Evolutionary conservation across 2,888 invertebrate species (phyloP).

Genomic region (Oxyteleia sp.): DNA sequence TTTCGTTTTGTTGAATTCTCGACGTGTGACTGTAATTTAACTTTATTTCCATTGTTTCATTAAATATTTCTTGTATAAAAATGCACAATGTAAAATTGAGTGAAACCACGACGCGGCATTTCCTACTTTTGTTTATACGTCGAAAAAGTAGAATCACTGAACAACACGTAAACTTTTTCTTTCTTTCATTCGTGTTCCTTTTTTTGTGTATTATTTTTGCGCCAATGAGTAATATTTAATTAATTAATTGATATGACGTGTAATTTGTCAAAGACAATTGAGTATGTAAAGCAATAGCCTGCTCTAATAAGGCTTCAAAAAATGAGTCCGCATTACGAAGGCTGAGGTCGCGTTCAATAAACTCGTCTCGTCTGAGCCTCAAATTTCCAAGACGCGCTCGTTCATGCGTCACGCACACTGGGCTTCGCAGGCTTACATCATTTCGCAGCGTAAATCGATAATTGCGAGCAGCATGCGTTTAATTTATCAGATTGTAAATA

Average conservation of each 20-base stretch:
- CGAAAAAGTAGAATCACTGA: conserved; percentile 23
- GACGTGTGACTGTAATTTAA: not conserved
- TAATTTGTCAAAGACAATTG: conserved; percentile 43
- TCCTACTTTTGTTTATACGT: conserved; percentile 15
- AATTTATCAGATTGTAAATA: too few species aligned
- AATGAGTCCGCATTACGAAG: conserved; percentile 37
- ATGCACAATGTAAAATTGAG: conserved; percentile 40
- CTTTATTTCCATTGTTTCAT: conserved; percentile 29
- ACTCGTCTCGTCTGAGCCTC: conserved; percentile 57
- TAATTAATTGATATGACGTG: conserved; percentile 10
- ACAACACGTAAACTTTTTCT: conserved; percentile 17
- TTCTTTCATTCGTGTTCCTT: conserved; percentile 6
- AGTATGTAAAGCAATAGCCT: conserved; percentile 25
- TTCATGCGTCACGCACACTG: conserved; percentile 58
- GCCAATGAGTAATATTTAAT: conserved; percentile 18
- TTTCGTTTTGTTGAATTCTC: conserved; percentile 15
- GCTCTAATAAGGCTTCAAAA: conserved; percentile 40
- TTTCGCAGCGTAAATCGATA: too few species aligned
- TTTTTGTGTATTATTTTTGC: too few species aligned
- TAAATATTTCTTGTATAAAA: conserved; percentile 13
- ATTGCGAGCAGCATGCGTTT: too few species aligned
- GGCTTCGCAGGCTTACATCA: too few species aligned
- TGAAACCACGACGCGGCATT: conserved; percentile 19
- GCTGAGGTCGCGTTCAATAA: conserved; percentile 67
- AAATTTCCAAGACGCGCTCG: conserved; percentile 53